These are phyloP conservation scores for Elaphurus davidianus DNA, from an alignment of 2,113 vertebrate genomes.

Conservation along the genomic window DNA sequence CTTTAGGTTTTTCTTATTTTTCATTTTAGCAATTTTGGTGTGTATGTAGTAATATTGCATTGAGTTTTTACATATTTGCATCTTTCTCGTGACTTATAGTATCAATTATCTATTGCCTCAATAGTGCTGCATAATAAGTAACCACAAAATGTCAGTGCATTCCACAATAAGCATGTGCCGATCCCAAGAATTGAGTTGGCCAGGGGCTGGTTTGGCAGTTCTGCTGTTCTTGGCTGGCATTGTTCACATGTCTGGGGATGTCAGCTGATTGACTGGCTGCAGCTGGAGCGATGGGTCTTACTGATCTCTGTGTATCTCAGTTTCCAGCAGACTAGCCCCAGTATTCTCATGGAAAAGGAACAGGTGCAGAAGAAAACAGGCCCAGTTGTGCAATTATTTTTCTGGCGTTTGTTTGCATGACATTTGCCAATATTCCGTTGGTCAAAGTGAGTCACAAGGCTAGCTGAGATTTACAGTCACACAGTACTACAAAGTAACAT, in stretches of 20 bases:
- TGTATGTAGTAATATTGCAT: background rate
- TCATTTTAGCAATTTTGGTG: background rate
- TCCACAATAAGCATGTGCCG: background rate
- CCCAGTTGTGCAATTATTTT: background rate
- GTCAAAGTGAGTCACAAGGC: slow-evolving; percentile 43
- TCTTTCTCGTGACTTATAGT: background rate
- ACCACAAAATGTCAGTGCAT: background rate
- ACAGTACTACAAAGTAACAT: background rate
- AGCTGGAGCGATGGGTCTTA: background rate
- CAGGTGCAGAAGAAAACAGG: slow-evolving; percentile 24
- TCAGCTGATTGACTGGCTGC: background rate
- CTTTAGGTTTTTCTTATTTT: background rate
- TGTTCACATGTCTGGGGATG: background rate
- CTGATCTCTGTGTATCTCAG: background rate
- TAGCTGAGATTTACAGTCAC: background rate
- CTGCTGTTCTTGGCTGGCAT: background rate
- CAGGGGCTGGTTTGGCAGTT: background rate
- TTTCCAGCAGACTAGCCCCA: background rate
- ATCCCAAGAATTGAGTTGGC: background rate
- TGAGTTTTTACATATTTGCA: background rate
- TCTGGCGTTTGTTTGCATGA: background rate
- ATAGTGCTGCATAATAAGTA: background rate
- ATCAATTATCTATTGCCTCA: background rate
- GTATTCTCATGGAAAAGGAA: background rate
- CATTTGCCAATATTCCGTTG: slow-evolving; percentile 36